Percentiles rank a stretch among this genome's conserved stretches.
Evolutionary conservation across 2,888 invertebrate species (phyloP).

Genomic region (Eugnorisma glareosa): DNA sequence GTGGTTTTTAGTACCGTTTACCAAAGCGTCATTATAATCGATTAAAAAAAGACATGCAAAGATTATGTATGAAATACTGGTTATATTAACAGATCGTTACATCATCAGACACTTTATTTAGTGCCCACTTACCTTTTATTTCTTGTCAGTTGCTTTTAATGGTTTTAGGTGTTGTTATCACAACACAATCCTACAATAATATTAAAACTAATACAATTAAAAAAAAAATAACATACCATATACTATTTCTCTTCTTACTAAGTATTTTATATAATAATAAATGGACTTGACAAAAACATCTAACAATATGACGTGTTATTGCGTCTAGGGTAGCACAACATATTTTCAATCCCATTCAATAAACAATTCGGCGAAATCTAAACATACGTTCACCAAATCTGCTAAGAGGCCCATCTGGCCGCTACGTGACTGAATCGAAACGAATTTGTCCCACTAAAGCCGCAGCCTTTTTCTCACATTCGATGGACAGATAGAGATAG

Average conservation of each 20-base stretch:
- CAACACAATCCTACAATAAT: neutral
- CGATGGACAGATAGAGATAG: slow-evolving; percentile 88
- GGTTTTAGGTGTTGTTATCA: neutral
- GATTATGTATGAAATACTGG: neutral
- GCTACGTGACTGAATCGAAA: slow-evolving; percentile 88
- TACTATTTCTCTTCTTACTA: neutral
- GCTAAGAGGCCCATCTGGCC: slow-evolving; percentile 86
- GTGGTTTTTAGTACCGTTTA: slow-evolving; percentile 22
- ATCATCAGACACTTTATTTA: neutral
- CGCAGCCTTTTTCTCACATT: slow-evolving; percentile 86
- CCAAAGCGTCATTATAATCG: neutral
- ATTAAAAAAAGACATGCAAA: neutral
- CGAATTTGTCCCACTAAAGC: slow-evolving; percentile 89
- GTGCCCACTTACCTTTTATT: neutral
- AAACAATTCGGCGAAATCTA: slow-evolving; percentile 82
- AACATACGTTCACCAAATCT: slow-evolving; percentile 87
- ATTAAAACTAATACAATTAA: too few species aligned
- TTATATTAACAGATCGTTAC: neutral
- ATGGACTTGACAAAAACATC: neutral
- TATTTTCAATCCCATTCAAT: slow-evolving; percentile 82
- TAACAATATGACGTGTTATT: slow-evolving; percentile 25
- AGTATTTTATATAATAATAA: slow-evolving; percentile 2
- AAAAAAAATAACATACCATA: too few species aligned
- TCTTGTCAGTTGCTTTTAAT: neutral
- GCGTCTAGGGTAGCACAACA: slow-evolving; percentile 48